These are phyloP conservation scores for Erynnis tages DNA, from an alignment of 2,888 invertebrate species.

Conservation along the genomic window DNA sequence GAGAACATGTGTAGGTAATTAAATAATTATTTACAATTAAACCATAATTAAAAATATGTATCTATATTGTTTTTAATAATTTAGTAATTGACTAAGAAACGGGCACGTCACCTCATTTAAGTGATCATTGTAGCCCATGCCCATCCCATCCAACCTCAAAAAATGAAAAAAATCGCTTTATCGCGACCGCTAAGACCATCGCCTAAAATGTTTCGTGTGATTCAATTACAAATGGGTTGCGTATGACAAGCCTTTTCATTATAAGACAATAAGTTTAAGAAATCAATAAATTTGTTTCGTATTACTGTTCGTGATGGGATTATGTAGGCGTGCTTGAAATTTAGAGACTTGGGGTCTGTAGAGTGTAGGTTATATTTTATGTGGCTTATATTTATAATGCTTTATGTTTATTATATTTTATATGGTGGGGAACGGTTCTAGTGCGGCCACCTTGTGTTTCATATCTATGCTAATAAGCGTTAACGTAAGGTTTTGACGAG, in stretches of 20 bases:
- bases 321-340: constrained; percentile 9
- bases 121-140: too few species aligned
- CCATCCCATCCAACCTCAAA: constrained; percentile 5
- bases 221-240: constrained; percentile 49
- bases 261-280: constrained; percentile 27
- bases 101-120: too few species aligned
- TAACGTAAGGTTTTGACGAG: too few species aligned
- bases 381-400: not conserved
- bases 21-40: too few species aligned
- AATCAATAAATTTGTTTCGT: constrained; percentile 24
- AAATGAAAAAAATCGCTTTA: not conserved
- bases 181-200: not conserved
- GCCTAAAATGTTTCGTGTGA: constrained; percentile 37
- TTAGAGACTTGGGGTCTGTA: not conserved
- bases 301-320: constrained; percentile 11
- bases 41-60: too few species aligned
- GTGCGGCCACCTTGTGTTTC: too few species aligned
- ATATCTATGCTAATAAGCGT: too few species aligned
- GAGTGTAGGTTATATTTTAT: not conserved
- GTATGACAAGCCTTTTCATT: constrained; percentile 43
- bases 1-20: too few species aligned
- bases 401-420: too few species aligned
- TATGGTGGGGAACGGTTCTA: too few species aligned
- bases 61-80: too few species aligned
- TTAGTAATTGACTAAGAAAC: too few species aligned